phyloP scores from a whole-genome alignment of 2,888 invertebrate genomes.

The Deroplatys truncata region DNA sequence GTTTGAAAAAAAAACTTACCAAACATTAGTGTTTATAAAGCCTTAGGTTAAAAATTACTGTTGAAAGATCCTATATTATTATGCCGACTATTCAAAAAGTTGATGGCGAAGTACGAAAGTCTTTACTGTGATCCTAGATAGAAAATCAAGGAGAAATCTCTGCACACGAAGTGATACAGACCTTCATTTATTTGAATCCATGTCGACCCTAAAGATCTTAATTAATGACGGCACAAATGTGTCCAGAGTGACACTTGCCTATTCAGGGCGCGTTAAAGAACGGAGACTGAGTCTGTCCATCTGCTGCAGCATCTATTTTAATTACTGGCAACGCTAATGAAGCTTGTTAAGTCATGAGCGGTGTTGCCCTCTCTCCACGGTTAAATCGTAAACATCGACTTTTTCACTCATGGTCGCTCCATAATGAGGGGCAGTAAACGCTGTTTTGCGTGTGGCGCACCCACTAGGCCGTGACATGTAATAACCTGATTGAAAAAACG shows the following conservation, averaged over 20 bases:
- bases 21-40: too few relatives aligned
- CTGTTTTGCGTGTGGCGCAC: neutral
- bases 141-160: too few relatives aligned
- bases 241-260: neutral
- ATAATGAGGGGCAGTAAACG: neutral
- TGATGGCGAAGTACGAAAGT: too few relatives aligned
- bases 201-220: neutral
- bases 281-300: neutral
- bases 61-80: too few relatives aligned
- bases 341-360: neutral
- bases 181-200: neutral
- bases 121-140: too few relatives aligned
- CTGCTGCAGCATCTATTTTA: neutral
- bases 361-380: neutral
- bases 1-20: too few relatives aligned
- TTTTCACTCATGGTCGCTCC: neutral
- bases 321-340: neutral
- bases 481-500: neutral
- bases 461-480: neutral
- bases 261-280: too few relatives aligned
- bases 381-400: neutral
- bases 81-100: too few relatives aligned
- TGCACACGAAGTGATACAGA: too few relatives aligned
- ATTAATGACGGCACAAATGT: neutral
- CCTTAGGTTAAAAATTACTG: too few relatives aligned